Conservation (phyloP, 64 coral and sea anemone species). For the Montipora foliosa region DNA sequence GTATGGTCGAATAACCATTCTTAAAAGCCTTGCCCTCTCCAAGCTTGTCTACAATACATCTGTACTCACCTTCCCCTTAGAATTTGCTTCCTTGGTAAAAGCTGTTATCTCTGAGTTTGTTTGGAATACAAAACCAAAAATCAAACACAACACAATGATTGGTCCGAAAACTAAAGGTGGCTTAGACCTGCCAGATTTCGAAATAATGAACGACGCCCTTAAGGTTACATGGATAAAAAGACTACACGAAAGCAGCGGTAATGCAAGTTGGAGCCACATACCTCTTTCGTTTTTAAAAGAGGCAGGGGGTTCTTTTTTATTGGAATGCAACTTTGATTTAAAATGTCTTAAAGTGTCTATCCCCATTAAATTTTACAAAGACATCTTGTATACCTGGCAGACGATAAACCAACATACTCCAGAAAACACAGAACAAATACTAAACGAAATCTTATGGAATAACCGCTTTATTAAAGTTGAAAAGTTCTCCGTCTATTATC, state of each 20-base stretch:
- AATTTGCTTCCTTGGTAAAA: not conserved
- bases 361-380: constrained; percentile 23
- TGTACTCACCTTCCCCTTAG: not conserved
- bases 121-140: not conserved
- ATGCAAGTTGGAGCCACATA: constrained; percentile 12
- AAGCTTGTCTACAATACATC: constrained; percentile 8
- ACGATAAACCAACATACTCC: not conserved
- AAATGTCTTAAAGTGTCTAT: not conserved
- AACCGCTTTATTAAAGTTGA: constrained; percentile 36
- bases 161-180: not conserved
- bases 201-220: not conserved
- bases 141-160: constrained; percentile 13
- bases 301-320: not conserved
- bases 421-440: not conserved
- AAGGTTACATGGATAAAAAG: not conserved
- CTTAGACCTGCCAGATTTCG: constrained; percentile 14
- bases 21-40: constrained; percentile 1
- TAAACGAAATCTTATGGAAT: constrained; percentile 38
- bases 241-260: not conserved
- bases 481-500: constrained; percentile 24
- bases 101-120: not conserved
- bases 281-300: not conserved
- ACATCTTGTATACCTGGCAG: constrained; percentile 38
- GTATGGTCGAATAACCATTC: constrained; percentile 3
- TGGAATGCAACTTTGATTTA: not conserved